Conservation (phyloP, 2,797 vertebrate species). For the Loriculus beryllinus region DNA sequence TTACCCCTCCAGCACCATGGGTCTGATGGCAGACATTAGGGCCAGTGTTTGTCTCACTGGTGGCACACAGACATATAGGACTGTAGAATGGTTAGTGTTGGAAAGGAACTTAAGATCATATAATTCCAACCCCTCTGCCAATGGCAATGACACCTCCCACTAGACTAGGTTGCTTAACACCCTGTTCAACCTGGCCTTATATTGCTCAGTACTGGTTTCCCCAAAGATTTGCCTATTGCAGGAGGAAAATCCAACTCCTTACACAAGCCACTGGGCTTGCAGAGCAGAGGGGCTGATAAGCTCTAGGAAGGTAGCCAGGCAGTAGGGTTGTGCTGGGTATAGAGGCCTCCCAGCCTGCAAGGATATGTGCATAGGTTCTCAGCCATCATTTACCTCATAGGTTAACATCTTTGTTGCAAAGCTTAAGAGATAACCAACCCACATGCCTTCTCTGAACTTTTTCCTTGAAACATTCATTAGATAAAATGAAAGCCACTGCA, state of each 20-base stretch:
- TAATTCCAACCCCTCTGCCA: background rate
- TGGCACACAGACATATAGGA: background rate
- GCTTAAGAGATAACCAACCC: background rate
- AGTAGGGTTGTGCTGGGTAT: background rate
- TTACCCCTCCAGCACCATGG: background rate
- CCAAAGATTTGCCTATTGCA: background rate
- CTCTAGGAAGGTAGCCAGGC: background rate
- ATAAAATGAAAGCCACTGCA: background rate
- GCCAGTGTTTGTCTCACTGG: background rate
- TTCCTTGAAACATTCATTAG: background rate
- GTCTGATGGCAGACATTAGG: background rate
- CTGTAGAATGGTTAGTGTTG: background rate
- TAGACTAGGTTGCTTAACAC: background rate
- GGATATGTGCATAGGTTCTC: background rate
- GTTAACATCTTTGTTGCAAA: background rate
- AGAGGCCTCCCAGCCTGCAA: background rate
- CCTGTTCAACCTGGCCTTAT: background rate
- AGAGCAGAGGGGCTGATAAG: background rate
- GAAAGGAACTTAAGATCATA: background rate
- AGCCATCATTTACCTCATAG: background rate
- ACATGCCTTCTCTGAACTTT: fast-evolving
- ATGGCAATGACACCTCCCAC: background rate
- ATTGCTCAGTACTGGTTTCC: background rate
- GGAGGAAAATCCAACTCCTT: background rate
- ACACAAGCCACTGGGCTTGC: background rate